Conservation (phyloP, 2,888 invertebrate genomes). For the Antheraea assamensis region DNA sequence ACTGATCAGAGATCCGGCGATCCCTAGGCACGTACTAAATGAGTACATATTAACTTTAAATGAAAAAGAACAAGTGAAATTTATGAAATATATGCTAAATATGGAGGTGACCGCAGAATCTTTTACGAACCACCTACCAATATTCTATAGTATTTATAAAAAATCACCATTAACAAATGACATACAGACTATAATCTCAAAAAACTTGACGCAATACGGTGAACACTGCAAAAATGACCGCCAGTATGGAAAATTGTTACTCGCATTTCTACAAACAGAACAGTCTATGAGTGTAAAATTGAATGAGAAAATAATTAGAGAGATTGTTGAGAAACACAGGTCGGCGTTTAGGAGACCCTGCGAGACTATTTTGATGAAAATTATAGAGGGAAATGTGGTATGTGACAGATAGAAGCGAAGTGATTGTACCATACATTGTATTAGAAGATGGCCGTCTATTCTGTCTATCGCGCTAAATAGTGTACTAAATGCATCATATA, state of each 20-base stretch:
- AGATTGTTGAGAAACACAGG: constrained; percentile 50
- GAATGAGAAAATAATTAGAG: constrained; percentile 36
- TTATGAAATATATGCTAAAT: constrained; percentile 41
- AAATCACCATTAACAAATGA: constrained; percentile 44
- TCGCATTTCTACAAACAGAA: constrained; percentile 52
- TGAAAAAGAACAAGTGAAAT: constrained; percentile 31
- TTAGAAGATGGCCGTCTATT: no score
- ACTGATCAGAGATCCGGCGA: constrained; percentile 46
- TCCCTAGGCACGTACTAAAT: constrained; percentile 48
- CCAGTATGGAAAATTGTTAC: constrained; percentile 56
- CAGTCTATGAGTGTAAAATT: constrained; percentile 31
- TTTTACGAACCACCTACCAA: constrained; percentile 51
- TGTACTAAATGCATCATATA: no score
- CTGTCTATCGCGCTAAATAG: no score
- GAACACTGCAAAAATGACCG: constrained; percentile 44
- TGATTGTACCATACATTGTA: background rate
- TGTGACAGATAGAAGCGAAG: background rate
- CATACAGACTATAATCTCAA: constrained; percentile 48
- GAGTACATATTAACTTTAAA: constrained; percentile 49
- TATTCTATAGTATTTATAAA: constrained; percentile 56
- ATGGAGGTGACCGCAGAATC: constrained; percentile 42
- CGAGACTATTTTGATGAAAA: constrained; percentile 45
- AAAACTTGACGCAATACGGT: constrained; percentile 37
- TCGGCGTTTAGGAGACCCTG: constrained; percentile 63
- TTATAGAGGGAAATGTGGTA: constrained; percentile 26